Evolutionary conservation across 2,888 invertebrate species (phyloP).

Genomic region (Chalcosyrphus nemorum): DNA sequence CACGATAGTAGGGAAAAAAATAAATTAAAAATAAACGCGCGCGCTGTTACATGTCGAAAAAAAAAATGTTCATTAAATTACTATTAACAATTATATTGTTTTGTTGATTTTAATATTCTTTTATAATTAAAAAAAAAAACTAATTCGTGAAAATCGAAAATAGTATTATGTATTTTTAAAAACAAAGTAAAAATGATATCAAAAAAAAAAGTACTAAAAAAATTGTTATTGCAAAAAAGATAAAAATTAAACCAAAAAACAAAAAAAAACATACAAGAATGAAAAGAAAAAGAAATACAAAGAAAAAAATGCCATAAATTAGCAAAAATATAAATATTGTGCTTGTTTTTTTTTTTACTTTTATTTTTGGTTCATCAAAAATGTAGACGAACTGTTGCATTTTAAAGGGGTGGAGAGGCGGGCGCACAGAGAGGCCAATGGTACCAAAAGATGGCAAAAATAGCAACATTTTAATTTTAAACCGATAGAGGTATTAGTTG

Average conservation of each 20-base stretch:
- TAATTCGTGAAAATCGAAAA: slow-evolving; percentile 60
- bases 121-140: slow-evolving; percentile 33
- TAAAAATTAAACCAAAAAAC: slow-evolving; percentile 29
- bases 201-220: slow-evolving; percentile 45
- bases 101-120: slow-evolving; percentile 47
- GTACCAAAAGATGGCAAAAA: too few relatives aligned
- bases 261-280: slow-evolving; percentile 12
- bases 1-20: slow-evolving; percentile 18
- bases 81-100: slow-evolving; percentile 37
- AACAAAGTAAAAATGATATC: slow-evolving; percentile 45
- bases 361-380: slow-evolving; percentile 36
- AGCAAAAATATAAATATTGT: slow-evolving; percentile 56
- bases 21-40: slow-evolving; percentile 20
- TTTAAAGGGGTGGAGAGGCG: too few relatives aligned
- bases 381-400: neutral
- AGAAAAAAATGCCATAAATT: slow-evolving; percentile 63
- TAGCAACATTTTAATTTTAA: too few relatives aligned
- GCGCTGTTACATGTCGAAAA: slow-evolving; percentile 57
- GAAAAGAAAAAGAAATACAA: slow-evolving; percentile 41
- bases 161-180: slow-evolving; percentile 62
- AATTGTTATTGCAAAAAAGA: slow-evolving; percentile 57
- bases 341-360: slow-evolving; percentile 15
- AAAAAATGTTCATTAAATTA: slow-evolving; percentile 43
- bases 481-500: too few relatives aligned
- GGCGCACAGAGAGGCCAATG: neutral